Conservation (phyloP, 2,113 vertebrate species). For the Rhagologus leucostigma region DNA sequence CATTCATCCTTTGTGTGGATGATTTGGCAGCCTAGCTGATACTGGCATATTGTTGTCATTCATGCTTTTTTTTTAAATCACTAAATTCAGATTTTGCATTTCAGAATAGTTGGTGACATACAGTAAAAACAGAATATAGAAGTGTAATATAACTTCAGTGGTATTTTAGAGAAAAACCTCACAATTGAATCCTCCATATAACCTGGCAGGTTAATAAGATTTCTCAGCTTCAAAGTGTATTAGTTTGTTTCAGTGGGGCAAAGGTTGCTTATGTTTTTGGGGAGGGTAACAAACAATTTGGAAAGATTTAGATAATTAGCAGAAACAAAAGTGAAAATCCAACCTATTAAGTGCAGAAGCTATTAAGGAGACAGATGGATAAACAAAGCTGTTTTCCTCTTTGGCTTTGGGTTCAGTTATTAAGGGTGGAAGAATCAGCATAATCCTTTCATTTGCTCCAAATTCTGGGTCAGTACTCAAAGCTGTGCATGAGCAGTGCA, state of each 20-base stretch:
- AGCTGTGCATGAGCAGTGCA: not conserved
- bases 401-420: constrained; percentile 20
- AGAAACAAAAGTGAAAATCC: constrained; percentile 39
- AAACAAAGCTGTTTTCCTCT: constrained; percentile 30
- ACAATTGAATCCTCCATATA: not conserved
- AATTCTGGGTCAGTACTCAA: not conserved
- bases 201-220: not conserved
- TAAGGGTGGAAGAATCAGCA: not conserved
- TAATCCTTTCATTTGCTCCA: not conserved
- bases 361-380: constrained; percentile 37
- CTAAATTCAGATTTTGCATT: not conserved
- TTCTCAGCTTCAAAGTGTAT: not conserved
- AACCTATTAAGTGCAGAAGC: constrained; percentile 6
- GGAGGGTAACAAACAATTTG: constrained; percentile 17
- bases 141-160: not conserved
- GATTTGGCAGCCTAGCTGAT: not conserved
- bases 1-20: not conserved
- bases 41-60: not conserved
- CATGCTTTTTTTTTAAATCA: not conserved
- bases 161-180: not conserved
- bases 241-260: not conserved
- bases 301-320: constrained; percentile 43
- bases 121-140: not conserved
- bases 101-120: not conserved
- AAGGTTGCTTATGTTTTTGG: not conserved